Base-by-base conservation (phyloP, 2,113 vertebrate species). In the Rhinopomastus cyanomelas region DNA sequence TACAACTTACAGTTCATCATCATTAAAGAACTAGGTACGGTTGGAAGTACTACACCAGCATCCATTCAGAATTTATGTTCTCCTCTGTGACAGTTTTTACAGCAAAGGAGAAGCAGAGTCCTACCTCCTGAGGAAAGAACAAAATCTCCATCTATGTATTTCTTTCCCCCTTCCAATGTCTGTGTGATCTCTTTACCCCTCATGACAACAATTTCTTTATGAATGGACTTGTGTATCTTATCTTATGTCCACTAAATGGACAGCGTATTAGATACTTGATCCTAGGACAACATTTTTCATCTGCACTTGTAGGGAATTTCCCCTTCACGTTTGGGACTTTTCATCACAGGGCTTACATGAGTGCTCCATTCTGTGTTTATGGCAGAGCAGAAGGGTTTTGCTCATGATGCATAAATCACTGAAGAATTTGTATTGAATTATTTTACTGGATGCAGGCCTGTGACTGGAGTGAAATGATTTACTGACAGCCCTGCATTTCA, bases 391-490 rank as follows among this genome's bases (percentile, higher is more conserved):
- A 87, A 37, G 42, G 21, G 1, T 44, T 88, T 85, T 92, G 18
- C 32, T 88, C 7, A 0, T 55, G 73, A 16, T 36, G 6, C 57
- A 60, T 91, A 92, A 92, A 83, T 89, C 82, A 88, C 32, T 19
- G 30, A 59, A 73, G 80, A 89, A 60, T 81, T 89, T 78, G 39
- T 67, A 39, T 75, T 86, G 76, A 72, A 68, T 91, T 94, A 68
- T 65, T 91, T 46, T 92, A 29, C 61, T 94, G 62, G 39, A 23
- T 68, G 29, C n/a, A 84, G 46, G 30, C 80, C 66, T 91, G 51
- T 91, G 91, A 72, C 86, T 86, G 37, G 16, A 61, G 49, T 27
- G 80, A 80, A 76, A 83, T 91, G 76, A 94, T 89, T 93, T 94
- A 88, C 73, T 65, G 75, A 55, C 10, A 91, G 26, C 42, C 71